Evolutionary conservation across 2,797 vertebrate species (phyloP), one percentile per base, ranked within the genome.

Genomic region (Enteromius anoplus): DNA sequence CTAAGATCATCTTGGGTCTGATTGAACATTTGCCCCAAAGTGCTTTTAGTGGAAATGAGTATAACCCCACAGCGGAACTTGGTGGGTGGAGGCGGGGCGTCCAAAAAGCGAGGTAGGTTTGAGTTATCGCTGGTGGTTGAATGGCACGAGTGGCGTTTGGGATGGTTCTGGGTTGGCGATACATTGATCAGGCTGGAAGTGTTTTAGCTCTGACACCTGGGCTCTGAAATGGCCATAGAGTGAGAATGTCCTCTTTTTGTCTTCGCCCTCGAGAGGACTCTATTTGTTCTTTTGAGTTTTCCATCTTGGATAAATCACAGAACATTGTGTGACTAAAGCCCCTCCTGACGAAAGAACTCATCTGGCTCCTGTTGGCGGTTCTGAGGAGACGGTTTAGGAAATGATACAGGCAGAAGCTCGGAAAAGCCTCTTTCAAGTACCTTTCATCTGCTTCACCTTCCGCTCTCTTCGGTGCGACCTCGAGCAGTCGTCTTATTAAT

Each of bases 1-100:
- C 85, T 85, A 85, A 87, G 88, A 87, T 87, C 86, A 86, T 88
- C 86, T 79, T 81, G 80, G 86, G 84, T 84, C 86, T 88, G 87
- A 88, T 86, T 88, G 87, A 88, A 88, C 86, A 87, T 88, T 89
- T 88, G 85, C 85, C 87, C 86, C 83, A 86, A 88, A 84, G 89
- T 87, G 86, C 85, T 90, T 88, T 86, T 84, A 86, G 88, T 70
- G 84, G 78, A 87, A 89, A 89, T 84, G 87, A 88, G 86, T 84
- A 75, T 80, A 86, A 86, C 87, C 87, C 87, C 80, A 83, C 47
- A 26, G 86, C 80, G 51, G 76, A 80, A 65, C 82, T 66, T 9
- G 34, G 78, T 45, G 40, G 69, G 19, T 23, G 53, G 34, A 85
- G 85, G 81, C 73, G 76, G 79, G 72, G 82, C 53, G 21, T 85